phyloP scores from a whole-genome alignment of 2,888 invertebrate genomes.

The Ormyrus nitidulus region DNA sequence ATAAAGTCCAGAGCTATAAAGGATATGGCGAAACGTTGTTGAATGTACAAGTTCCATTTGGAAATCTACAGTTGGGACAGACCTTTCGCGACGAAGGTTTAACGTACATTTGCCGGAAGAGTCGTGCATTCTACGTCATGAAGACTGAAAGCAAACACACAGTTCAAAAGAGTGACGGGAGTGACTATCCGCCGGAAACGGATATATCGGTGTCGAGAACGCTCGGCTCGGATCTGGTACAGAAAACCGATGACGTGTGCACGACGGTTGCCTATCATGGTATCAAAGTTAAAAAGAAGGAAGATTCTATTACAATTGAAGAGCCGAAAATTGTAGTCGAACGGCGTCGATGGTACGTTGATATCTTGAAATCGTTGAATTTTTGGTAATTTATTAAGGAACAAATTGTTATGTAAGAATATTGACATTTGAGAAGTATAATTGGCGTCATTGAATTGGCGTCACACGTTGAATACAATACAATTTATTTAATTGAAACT shows the following conservation, averaged over 20 bases:
- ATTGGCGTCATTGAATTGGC: too few relatives aligned
- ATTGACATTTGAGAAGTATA: too few relatives aligned
- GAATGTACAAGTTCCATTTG: too few relatives aligned
- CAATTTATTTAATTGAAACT: too few relatives aligned
- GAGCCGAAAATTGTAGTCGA: slow-evolving; percentile 57
- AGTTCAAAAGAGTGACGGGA: neutral
- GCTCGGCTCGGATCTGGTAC: neutral
- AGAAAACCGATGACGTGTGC: slow-evolving; percentile 19
- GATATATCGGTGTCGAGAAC: neutral
- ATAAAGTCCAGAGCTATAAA: too few relatives aligned
- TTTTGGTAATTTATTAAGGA: too few relatives aligned
- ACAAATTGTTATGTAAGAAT: neutral
- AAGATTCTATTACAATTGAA: slow-evolving; percentile 54
- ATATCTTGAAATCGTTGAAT: too few relatives aligned
- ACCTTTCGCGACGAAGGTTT: too few relatives aligned
- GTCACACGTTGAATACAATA: too few relatives aligned
- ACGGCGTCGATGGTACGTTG: slow-evolving; percentile 34
- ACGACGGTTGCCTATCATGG: slow-evolving; percentile 58
- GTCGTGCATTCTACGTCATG: neutral
- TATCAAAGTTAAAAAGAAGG: slow-evolving; percentile 50
- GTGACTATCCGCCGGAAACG: neutral
- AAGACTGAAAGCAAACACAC: neutral
- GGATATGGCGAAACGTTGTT: too few relatives aligned
- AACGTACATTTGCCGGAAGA: too few relatives aligned
- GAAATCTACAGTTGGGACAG: too few relatives aligned